A percentile compares a stretch with the other conserved stretches of the same genome.
These are phyloP conservation scores for Melanaphis sacchari DNA, from an alignment of 1,140 invertebrate genomes.

Conservation along the genomic window DNA sequence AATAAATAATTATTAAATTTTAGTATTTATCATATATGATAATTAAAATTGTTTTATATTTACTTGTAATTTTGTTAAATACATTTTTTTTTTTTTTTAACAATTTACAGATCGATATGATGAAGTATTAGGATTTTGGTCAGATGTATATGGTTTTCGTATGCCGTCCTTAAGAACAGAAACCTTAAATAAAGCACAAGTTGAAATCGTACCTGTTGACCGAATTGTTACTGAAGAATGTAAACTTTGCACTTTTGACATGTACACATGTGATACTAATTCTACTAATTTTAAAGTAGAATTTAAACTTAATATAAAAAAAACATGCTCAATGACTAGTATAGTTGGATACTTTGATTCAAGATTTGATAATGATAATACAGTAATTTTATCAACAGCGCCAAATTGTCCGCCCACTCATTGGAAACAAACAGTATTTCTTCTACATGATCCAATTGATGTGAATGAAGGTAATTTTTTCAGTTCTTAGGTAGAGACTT, in stretches of 20 bases:
- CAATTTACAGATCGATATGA: slow-evolving; percentile 70
- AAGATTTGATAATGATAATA: slow-evolving; percentile 79
- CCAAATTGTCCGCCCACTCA: slow-evolving; percentile 82
- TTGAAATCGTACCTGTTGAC: slow-evolving; percentile 82
- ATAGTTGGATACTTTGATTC: slow-evolving; percentile 93
- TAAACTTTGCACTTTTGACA: slow-evolving; percentile 75
- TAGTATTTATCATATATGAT: neutral
- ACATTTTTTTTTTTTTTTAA: slow-evolving; percentile 60
- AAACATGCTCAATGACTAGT: slow-evolving; percentile 81
- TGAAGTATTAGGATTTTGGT: slow-evolving; percentile 86
- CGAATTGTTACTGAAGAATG: slow-evolving; percentile 78
- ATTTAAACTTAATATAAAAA: slow-evolving; percentile 76
- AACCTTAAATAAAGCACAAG: slow-evolving; percentile 86
- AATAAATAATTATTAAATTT: slow-evolving; percentile 57
- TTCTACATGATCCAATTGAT: slow-evolving; percentile 76
- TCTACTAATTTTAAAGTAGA: slow-evolving; percentile 82
- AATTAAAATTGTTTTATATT: neutral
- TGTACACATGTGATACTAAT: slow-evolving; percentile 81
- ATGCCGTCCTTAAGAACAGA: slow-evolving; percentile 93
- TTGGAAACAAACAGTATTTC: slow-evolving; percentile 98
- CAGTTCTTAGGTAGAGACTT: neutral
- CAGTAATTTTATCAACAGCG: slow-evolving; percentile 76
- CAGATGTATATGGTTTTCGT: slow-evolving; percentile 95
- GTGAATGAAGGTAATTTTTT: slow-evolving; percentile 73
- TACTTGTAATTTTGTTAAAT: neutral